Conservation (phyloP, 2,113 vertebrate species). For the Pandion haliaetus region DNA sequence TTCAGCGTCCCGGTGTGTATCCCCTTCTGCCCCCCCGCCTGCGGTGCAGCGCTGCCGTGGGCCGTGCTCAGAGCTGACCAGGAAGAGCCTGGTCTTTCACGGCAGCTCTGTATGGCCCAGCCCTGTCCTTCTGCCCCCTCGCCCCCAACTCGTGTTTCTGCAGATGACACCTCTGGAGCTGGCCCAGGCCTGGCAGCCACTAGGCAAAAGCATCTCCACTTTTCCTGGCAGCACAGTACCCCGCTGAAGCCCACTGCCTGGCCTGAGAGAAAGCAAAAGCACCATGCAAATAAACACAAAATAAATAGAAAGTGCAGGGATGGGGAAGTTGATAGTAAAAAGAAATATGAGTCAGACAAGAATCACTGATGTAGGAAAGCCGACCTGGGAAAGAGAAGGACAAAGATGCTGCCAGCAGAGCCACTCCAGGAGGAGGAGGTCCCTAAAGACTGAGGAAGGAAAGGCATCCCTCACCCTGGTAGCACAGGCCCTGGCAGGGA, state of each 20-base stretch:
- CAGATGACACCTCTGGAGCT: background rate
- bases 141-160: background rate
- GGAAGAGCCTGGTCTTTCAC: too few relatives aligned
- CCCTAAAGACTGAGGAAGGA: background rate
- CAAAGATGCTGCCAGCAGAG: background rate
- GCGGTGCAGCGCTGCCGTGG: background rate
- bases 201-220: background rate
- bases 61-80: background rate
- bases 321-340: background rate
- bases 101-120: background rate
- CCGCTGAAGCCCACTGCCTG: background rate
- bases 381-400: background rate
- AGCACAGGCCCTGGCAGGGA: background rate
- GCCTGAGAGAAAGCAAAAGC: background rate
- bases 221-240: background rate
- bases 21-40: background rate
- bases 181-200: background rate
- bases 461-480: background rate
- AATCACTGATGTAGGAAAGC: background rate
- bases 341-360: background rate
- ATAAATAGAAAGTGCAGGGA: background rate
- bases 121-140: background rate
- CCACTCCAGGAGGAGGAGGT: background rate
- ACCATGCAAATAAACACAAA: background rate
- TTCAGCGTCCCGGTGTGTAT: background rate